Evolutionary conservation across 2,888 invertebrate species (phyloP).

Genomic region (Fragum sueziense): DNA sequence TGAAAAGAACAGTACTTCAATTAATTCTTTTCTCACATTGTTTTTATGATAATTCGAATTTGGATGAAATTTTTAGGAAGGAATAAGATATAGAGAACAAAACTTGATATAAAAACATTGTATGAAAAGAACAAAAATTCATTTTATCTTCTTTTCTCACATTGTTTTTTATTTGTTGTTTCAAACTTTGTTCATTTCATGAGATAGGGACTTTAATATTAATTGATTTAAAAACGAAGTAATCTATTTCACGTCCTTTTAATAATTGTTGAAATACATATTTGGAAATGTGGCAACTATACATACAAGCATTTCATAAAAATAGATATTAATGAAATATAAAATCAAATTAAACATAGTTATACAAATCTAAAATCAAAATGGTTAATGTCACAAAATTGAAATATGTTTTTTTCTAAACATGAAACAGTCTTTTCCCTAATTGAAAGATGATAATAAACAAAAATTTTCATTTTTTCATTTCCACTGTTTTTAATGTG

Average conservation of each 20-base stretch:
- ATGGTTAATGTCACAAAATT: neutral
- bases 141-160: no score
- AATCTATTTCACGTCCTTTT: neutral
- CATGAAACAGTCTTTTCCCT: neutral
- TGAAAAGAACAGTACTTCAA: neutral
- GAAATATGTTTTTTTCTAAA: neutral
- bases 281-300: no score
- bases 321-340: no score
- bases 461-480: neutral
- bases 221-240: no score
- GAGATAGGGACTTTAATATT: neutral
- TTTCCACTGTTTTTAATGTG: neutral
- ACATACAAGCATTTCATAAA: no score
- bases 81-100: no score
- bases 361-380: neutral
- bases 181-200: neutral
- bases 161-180: no score
- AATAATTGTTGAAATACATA: no score
- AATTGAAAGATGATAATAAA: neutral
- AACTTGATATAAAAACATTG: no score
- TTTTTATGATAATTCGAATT: neutral
- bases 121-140: no score
- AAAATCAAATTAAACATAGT: no score
- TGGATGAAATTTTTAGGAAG: no score
- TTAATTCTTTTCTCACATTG: neutral